Conservation (phyloP, 2,797 vertebrate genomes). For the Mormyrops boulengeri region DNA sequence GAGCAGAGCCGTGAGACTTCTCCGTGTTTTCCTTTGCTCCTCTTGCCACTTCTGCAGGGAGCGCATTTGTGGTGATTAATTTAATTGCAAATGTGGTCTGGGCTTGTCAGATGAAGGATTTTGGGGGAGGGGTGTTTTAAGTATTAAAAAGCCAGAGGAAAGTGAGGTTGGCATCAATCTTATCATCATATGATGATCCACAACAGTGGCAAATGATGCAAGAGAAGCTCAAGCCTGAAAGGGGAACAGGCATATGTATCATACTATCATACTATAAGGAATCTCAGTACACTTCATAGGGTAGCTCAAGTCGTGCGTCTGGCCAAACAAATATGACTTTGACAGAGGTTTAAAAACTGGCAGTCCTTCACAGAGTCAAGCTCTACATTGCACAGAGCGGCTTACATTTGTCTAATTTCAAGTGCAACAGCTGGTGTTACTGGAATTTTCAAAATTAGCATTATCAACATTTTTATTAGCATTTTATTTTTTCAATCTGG, state of each 20-base stretch:
- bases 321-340: neutral
- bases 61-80: neutral
- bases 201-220: neutral
- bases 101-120: neutral
- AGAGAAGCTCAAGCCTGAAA: neutral
- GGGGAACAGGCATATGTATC: neutral
- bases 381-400: neutral
- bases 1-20: neutral
- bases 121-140: neutral
- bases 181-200: neutral
- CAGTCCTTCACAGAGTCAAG: neutral
- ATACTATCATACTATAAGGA: neutral
- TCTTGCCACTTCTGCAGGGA: neutral
- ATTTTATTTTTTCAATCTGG: neutral
- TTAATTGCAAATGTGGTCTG: conserved; percentile 1
- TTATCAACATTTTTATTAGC: neutral
- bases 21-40: neutral
- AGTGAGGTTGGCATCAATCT: neutral
- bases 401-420: neutral
- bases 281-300: neutral
- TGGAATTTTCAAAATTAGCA: neutral
- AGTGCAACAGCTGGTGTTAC: neutral
- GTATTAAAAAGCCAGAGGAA: neutral
- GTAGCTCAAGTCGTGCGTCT: neutral
- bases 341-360: neutral